Conservation (phyloP, 2,888 invertebrate genomes). For the Eustalomyia histrio region DNA sequence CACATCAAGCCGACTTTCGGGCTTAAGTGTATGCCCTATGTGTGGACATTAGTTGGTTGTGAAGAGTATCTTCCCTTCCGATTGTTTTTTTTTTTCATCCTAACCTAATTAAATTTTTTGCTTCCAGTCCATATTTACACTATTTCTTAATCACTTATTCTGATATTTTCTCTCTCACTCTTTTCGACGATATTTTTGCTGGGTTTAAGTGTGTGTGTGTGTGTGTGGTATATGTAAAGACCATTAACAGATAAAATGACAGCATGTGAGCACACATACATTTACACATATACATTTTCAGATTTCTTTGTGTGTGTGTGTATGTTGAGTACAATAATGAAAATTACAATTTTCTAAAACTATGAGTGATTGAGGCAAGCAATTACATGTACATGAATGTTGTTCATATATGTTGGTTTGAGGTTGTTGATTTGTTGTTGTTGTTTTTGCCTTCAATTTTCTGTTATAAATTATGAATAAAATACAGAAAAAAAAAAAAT, state of each 20-base stretch:
- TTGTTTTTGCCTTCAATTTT: conserved; percentile 15
- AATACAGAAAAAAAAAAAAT: not conserved
- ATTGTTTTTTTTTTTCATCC: too few species aligned
- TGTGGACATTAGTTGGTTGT: too few species aligned
- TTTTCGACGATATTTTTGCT: too few species aligned
- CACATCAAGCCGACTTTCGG: too few species aligned
- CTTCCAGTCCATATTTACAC: too few species aligned
- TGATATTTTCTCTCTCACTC: too few species aligned
- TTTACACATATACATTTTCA: not conserved
- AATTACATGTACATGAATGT: conserved; percentile 8
- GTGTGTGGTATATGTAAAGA: conserved; percentile 22
- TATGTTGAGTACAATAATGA: not conserved
- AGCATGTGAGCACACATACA: conserved; percentile 17
- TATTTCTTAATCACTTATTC: too few species aligned
- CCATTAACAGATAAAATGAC: conserved; percentile 43
- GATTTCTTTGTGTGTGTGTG: not conserved
- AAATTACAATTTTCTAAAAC: conserved; percentile 36
- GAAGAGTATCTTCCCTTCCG: too few species aligned
- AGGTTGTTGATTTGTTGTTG: conserved; percentile 14
- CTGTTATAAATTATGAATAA: conserved; percentile 30
- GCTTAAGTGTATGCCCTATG: too few species aligned
- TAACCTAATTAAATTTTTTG: too few species aligned
- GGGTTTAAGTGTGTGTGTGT: conserved; percentile 26
- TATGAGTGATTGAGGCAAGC: conserved; percentile 25
- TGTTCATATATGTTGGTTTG: conserved; percentile 14